Conservation (phyloP, 2,113 vertebrate species). For the Caranx melampygus region DNA sequence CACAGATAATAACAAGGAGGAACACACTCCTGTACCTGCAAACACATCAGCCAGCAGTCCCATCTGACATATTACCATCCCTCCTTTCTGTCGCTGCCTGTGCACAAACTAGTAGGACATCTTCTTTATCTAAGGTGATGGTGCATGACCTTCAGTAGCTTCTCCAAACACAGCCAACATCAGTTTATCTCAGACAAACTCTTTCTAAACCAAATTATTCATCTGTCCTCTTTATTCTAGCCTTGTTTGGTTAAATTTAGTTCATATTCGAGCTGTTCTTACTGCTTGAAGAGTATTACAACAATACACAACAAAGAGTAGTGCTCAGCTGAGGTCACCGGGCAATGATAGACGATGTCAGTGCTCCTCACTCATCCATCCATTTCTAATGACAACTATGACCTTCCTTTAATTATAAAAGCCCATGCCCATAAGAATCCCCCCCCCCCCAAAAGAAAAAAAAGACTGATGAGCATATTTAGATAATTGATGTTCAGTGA, state of each 20-base stretch:
- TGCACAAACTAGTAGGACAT: neutral
- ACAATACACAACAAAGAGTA: constrained; percentile 1
- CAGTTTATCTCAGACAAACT: neutral
- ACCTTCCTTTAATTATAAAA: constrained; percentile 35
- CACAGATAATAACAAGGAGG: neutral
- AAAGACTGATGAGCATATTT: constrained; percentile 25
- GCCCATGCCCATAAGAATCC: neutral
- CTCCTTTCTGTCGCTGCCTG: neutral
- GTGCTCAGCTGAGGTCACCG: constrained; percentile 18
- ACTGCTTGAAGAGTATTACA: neutral
- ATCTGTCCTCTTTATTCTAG: neutral
- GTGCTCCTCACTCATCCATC: constrained; percentile 23
- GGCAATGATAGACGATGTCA: neutral
- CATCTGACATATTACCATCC: neutral
- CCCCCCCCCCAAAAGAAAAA: neutral
- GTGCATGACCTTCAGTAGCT: neutral
- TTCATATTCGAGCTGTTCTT: neutral
- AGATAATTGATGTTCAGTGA: constrained; percentile 10
- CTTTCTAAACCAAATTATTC: neutral
- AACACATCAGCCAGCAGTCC: neutral
- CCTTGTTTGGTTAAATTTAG: neutral
- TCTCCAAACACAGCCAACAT: neutral
- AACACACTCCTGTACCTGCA: constrained; percentile 1
- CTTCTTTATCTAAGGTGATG: neutral
- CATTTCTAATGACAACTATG: constrained; percentile 34